These are phyloP conservation scores for Ardeotis arabs DNA, from an alignment of 2,113 vertebrate genomes.

Conservation along the genomic window DNA sequence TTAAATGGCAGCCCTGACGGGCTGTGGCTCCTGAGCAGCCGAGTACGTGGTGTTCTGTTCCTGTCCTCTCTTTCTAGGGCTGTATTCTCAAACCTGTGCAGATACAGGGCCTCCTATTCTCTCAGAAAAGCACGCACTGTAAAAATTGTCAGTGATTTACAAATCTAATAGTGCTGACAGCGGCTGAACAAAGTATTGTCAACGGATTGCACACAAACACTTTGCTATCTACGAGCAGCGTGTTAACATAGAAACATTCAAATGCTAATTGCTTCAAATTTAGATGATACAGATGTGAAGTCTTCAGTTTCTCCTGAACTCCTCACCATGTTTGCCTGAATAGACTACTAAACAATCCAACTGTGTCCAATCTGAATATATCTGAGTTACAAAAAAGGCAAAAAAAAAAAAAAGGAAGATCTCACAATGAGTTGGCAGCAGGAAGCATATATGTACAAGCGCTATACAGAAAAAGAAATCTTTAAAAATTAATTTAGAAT, in stretches of 20 bases:
- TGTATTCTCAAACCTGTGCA: neutral
- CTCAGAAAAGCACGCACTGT: neutral
- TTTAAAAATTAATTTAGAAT: neutral
- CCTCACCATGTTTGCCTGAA: neutral
- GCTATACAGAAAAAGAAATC: neutral
- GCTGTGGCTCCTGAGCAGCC: neutral
- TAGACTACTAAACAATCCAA: neutral
- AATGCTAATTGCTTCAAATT: slow-evolving; percentile 33
- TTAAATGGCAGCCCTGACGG: neutral
- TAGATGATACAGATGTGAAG: slow-evolving; percentile 25
- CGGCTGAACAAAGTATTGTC: neutral
- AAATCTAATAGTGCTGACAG: neutral
- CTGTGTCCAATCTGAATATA: slow-evolving; percentile 6
- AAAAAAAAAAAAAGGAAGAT: neutral
- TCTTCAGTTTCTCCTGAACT: slow-evolving; percentile 32
- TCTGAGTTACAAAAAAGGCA: neutral
- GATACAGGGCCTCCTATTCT: neutral
- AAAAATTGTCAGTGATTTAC: neutral
- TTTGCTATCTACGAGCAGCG: neutral
- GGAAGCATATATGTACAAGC: neutral
- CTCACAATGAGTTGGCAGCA: neutral
- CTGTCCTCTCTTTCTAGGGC: neutral
- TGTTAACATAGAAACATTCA: slow-evolving; percentile 49
- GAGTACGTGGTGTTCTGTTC: neutral
- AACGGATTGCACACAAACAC: neutral